Conservation (phyloP, 2,113 vertebrate species). For the Gobius niger region DNA sequence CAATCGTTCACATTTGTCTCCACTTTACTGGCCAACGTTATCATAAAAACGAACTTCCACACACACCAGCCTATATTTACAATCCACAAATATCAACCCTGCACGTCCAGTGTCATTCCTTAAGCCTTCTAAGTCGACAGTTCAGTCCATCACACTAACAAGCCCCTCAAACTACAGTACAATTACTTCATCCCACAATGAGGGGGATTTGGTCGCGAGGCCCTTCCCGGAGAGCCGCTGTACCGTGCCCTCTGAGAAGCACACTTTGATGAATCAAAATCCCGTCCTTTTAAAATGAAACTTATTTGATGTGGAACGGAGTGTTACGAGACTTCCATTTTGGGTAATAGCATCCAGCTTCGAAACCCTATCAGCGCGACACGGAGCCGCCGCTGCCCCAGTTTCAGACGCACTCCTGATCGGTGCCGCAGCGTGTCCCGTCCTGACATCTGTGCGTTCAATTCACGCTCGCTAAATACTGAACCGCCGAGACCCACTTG, state of each 20-base stretch:
- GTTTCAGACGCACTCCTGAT: constrained; percentile 18
- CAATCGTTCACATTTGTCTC: no score
- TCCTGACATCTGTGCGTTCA: neutral
- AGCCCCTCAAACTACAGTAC: neutral
- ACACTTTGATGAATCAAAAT: constrained; percentile 52
- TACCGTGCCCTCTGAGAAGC: constrained; percentile 41
- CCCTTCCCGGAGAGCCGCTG: constrained; percentile 20
- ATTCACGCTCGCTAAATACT: constrained; percentile 23
- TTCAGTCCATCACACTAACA: constrained; percentile 11
- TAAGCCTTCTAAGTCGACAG: neutral
- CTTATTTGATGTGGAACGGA: constrained; percentile 54
- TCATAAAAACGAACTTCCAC: no score
- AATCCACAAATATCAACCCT: no score
- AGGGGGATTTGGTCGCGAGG: constrained; percentile 28
- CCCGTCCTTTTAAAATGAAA: constrained; percentile 24
- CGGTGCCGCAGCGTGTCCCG: constrained; percentile 7
- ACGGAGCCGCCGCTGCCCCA: constrained; percentile 39
- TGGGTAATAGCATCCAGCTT: constrained; percentile 47
- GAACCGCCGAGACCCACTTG: constrained; percentile 20
- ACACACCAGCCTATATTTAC: no score
- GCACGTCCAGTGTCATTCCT: neutral
- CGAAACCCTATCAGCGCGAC: constrained; percentile 45
- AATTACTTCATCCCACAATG: constrained; percentile 39
- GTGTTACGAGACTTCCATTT: constrained; percentile 35
- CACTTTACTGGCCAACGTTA: no score